A percentile compares a stretch with the other conserved stretches of the same genome.
These are phyloP conservation scores for Odontophorus gujanensis DNA, from an alignment of 2,113 vertebrate species.

Conservation along the genomic window DNA sequence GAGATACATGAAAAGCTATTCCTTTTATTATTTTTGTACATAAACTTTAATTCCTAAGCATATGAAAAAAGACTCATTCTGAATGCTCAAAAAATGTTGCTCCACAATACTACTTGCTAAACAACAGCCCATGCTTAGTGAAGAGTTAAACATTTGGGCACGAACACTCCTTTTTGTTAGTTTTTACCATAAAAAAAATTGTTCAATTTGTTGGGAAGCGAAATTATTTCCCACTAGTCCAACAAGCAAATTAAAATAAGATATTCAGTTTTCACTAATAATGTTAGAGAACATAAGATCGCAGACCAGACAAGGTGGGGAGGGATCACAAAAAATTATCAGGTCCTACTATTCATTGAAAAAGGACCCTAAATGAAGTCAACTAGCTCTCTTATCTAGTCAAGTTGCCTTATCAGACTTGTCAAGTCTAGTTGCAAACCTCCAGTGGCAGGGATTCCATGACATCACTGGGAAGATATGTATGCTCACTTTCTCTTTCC, in stretches of 20 bases:
- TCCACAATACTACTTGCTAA: accelerated
- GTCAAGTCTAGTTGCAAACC: not conserved
- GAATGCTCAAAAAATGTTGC: not conserved
- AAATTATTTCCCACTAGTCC: not conserved
- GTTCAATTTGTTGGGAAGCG: not conserved
- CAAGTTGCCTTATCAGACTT: not conserved
- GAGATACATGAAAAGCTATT: not conserved
- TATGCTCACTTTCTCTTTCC: not conserved
- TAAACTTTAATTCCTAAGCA: not conserved
- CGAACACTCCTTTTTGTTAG: not conserved
- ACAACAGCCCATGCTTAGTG: not conserved
- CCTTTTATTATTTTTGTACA: not conserved
- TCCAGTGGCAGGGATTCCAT: not conserved
- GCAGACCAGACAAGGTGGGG: not conserved
- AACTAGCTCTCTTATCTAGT: not conserved
- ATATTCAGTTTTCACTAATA: not conserved
- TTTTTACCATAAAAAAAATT: not conserved
- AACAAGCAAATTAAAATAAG: not conserved
- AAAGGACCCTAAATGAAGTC: not conserved
- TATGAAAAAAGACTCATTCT: not conserved
- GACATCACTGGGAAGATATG: not conserved
- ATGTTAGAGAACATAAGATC: not conserved
- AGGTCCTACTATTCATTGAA: not conserved
- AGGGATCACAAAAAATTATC: not conserved
- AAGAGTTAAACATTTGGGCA: not conserved